These are phyloP conservation scores for Parnassius apollo DNA, from an alignment of 2,888 invertebrate genomes.

Conservation along the genomic window DNA sequence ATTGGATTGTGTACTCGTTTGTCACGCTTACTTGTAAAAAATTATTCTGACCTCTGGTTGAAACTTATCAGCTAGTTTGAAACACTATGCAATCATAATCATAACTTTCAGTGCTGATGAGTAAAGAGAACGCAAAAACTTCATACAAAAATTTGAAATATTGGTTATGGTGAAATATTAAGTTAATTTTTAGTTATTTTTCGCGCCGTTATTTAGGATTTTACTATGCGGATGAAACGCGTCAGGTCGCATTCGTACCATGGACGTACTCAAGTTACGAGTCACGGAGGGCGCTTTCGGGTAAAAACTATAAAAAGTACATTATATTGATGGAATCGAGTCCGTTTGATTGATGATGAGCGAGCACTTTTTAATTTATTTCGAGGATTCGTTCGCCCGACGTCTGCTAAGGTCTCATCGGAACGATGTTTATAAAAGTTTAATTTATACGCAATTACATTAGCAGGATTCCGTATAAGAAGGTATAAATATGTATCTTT, in stretches of 20 bases:
- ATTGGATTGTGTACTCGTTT: too few species aligned
- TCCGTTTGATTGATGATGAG: conserved; percentile 79
- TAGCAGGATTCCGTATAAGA: conserved; percentile 18
- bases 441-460: conserved; percentile 28
- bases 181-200: conserved; percentile 3
- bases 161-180: background rate
- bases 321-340: conserved; percentile 81
- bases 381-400: conserved; percentile 66
- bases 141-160: too few species aligned
- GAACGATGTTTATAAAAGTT: conserved; percentile 34
- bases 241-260: conserved; percentile 42
- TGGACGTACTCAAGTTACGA: conserved; percentile 55
- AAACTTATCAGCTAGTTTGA: too few species aligned
- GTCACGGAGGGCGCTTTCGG: conserved; percentile 75
- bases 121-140: too few species aligned
- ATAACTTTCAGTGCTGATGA: too few species aligned
- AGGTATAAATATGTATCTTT: background rate
- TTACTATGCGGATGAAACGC: conserved; percentile 25
- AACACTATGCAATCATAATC: too few species aligned
- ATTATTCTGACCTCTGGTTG: too few species aligned
- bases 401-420: conserved; percentile 55
- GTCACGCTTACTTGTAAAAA: too few species aligned
- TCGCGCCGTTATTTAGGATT: conserved; percentile 16
- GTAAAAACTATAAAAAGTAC: conserved; percentile 80
- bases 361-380: conserved; percentile 79